Base-by-base conservation (phyloP, 2,797 vertebrate genomes). In the Darevskia mixta region DNA sequence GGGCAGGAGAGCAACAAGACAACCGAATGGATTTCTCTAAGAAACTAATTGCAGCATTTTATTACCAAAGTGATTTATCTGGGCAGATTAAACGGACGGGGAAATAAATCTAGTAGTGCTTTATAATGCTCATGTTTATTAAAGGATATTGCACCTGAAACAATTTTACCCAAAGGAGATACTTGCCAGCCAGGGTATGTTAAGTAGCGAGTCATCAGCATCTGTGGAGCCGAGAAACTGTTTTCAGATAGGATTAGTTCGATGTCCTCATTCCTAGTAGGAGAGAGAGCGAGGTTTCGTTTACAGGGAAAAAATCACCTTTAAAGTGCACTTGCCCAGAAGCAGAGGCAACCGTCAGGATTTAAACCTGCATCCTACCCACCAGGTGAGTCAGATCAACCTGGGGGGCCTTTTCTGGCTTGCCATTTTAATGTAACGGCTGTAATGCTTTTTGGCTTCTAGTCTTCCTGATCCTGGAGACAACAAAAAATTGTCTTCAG, bases 121-220 rank as follows among this genome's bases (percentile, higher is more conserved):
- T 93, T 72, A 79, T 89, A 85, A 89, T 87, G 82, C 87, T 86
- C 88, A n/a, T 67, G 75, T 91, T 92, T 91, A 93, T 91, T 89
- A 91, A 89, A 92, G 89, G 77, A 89, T 25, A 86, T 18, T 87
- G 69, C 77, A 90, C 77, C 67, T 88, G 45, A 88, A 61, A 85
- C 80, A 78, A 94, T 90, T 55, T 95, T 88, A 93, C 58, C 80
- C 91, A 85, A 43, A 4, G 13, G 87, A 91, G 92, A 96, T 96
- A 95, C 98, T 98, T 97, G 98, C 99, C 98, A 99, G 97, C 99
- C 98, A 87, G 98, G 98, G 94, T 98, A 99, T 94, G 98, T 98
- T 95, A 99, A 97, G 76, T 99, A 98, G 89, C 99, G 98, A 45
- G 97, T 97, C 95, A 97, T 98, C 92, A 98, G 97, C 98, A 99